These are phyloP conservation scores for Meiosimyza decipiens DNA, from an alignment of 2,888 invertebrate species.

Conservation along the genomic window DNA sequence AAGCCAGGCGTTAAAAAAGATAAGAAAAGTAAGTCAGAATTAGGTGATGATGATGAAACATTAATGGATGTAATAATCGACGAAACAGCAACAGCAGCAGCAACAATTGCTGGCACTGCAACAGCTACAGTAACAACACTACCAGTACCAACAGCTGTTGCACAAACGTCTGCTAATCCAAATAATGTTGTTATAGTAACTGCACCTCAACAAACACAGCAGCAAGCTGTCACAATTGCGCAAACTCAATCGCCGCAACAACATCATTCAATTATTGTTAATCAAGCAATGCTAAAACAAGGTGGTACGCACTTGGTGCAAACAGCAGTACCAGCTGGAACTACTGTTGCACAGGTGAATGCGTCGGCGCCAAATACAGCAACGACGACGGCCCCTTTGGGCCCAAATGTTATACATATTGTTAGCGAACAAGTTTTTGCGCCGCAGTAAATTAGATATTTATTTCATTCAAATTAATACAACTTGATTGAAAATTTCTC, in stretches of 20 bases:
- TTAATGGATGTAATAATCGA: background rate
- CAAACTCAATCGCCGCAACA: slow-evolving; percentile 49
- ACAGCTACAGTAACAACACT: slow-evolving; percentile 23
- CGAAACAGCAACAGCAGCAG: slow-evolving; percentile 35
- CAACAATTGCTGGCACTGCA: slow-evolving; percentile 40
- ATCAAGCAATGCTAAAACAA: slow-evolving; percentile 44
- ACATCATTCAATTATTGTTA: slow-evolving; percentile 49
- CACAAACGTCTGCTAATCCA: slow-evolving; percentile 44
- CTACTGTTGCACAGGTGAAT: slow-evolving; percentile 35
- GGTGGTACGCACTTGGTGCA: slow-evolving; percentile 30
- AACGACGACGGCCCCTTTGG: slow-evolving; percentile 37
- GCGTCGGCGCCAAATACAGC: slow-evolving; percentile 16
- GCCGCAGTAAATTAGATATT: slow-evolving; percentile 8
- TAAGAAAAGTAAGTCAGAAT: slow-evolving; percentile 64
- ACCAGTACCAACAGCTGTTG: background rate
- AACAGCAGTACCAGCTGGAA: slow-evolving; percentile 12
- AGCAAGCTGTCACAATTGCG: slow-evolving; percentile 46
- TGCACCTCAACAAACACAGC: slow-evolving; percentile 51
- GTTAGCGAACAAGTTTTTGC: slow-evolving; percentile 59
- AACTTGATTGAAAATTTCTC: too few relatives aligned
- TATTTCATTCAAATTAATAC: too few relatives aligned
- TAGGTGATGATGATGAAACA: slow-evolving; percentile 46
- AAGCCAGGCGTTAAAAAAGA: slow-evolving; percentile 67
- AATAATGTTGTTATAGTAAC: slow-evolving; percentile 44
- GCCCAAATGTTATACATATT: slow-evolving; percentile 61